Percentiles rank a stretch among this genome's conserved stretches.
phyloP scores from a whole-genome alignment of 1,140 invertebrate genomes.

The Papilio polytes region DNA sequence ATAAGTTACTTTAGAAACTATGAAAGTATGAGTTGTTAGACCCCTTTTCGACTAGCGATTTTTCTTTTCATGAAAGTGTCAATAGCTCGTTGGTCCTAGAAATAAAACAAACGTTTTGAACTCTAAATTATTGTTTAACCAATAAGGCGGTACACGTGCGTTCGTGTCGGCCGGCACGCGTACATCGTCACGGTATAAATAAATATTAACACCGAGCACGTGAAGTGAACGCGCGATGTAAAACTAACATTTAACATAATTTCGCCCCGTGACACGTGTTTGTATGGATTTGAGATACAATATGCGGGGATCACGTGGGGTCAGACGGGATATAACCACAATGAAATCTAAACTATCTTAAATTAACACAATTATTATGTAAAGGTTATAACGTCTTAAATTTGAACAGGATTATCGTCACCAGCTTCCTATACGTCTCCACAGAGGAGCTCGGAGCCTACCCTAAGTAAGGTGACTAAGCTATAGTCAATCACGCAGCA shows the following conservation, averaged over 20 bases:
- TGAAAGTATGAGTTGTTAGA: neutral
- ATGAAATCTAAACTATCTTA: neutral
- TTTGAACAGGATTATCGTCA: neutral
- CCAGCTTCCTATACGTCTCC: too few relatives aligned
- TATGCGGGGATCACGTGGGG: conserved; percentile 6
- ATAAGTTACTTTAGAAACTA: too few relatives aligned
- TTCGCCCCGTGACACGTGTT: conserved; percentile 13
- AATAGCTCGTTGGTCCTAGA: neutral
- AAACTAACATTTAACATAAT: conserved; percentile 12
- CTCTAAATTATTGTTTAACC: neutral
- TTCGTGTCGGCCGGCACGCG: neutral
- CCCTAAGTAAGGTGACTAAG: too few relatives aligned
- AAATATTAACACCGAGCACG: conserved; percentile 14
- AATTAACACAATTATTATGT: neutral
- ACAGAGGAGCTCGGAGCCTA: too few relatives aligned
- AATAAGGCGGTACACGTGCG: conserved; percentile 1
- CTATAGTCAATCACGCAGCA: too few relatives aligned
- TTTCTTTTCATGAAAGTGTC: neutral
- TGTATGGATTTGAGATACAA: neutral
- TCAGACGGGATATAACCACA: neutral
- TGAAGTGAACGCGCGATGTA: neutral
- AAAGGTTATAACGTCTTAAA: neutral
- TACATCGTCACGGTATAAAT: conserved; percentile 14
- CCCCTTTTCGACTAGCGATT: neutral
- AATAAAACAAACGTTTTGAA: neutral